Evolutionary conservation across 2,113 vertebrate genomes (phyloP).

Genomic region (Cariama cristata): DNA sequence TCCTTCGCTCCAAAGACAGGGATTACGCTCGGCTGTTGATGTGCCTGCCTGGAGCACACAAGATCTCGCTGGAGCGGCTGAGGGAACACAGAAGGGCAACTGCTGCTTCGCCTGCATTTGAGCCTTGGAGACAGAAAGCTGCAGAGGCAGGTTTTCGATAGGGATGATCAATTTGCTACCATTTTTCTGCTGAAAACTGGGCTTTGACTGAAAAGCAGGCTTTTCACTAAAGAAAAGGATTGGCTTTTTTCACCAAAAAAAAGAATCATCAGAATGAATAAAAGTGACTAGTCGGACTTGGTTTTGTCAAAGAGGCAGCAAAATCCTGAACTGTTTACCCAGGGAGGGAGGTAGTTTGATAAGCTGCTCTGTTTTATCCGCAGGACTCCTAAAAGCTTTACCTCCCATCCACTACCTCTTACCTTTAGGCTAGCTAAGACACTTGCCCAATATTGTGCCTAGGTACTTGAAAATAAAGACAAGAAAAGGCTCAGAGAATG

Average conservation of each 20-base stretch:
- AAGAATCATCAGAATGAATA: background rate
- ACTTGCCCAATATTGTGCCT: background rate
- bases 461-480: background rate
- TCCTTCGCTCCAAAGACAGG: accelerated
- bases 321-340: background rate
- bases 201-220: background rate
- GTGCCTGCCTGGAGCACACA: background rate
- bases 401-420: background rate
- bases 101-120: accelerated
- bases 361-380: background rate
- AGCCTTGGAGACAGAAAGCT: background rate
- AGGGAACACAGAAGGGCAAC: background rate
- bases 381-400: background rate
- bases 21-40: background rate
- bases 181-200: background rate
- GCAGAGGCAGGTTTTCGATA: background rate
- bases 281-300: background rate
- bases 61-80: background rate
- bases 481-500: background rate
- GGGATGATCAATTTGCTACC: background rate
- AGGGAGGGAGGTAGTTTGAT: background rate
- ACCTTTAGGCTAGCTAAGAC: background rate
- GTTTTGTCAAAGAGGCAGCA: background rate
- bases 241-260: background rate
- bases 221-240: background rate